Percentiles rank a stretch among this genome's conserved stretches.
These are phyloP conservation scores for Cynaeus angustus DNA, from an alignment of 2,888 invertebrate species.

Conservation along the genomic window DNA sequence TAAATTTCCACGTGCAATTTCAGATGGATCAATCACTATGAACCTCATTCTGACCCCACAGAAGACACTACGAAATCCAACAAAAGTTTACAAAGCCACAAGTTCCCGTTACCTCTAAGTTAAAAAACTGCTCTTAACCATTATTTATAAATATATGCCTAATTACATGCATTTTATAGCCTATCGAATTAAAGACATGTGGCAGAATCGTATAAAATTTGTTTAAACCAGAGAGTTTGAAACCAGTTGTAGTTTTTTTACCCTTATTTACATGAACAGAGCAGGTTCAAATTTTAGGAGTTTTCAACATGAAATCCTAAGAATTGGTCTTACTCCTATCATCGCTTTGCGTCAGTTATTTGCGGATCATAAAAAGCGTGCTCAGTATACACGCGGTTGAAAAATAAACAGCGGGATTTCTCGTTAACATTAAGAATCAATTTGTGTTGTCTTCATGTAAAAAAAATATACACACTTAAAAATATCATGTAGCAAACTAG, in stretches of 20 bases:
- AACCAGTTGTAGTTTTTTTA: conserved; percentile 19
- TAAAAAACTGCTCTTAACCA: conserved; percentile 6
- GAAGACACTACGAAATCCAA: background rate
- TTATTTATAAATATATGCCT: conserved; percentile 14
- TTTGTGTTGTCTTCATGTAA: conserved; percentile 13
- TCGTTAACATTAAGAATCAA: conserved; percentile 22
- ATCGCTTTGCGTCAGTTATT: conserved; percentile 15
- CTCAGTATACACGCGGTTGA: conserved; percentile 7
- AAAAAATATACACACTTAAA: conserved; percentile 5
- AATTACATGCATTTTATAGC: conserved; percentile 10
- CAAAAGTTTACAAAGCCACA: background rate
- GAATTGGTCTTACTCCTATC: conserved; percentile 10
- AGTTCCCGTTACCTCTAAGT: no score
- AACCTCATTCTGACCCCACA: background rate
- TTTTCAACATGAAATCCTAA: background rate
- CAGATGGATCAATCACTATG: background rate
- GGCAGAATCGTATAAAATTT: conserved; percentile 2
- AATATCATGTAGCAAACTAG: background rate
- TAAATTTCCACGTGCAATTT: conserved; percentile 8
- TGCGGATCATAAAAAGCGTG: conserved; percentile 24
- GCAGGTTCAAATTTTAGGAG: background rate
- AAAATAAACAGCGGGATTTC: conserved; percentile 32
- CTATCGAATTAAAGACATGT: background rate
- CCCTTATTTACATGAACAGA: background rate
- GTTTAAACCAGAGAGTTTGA: background rate